Percentiles rank a stretch among this genome's conserved stretches.
Conservation (phyloP, 2,113 vertebrate genomes). For the Pterocles gutturalis region DNA sequence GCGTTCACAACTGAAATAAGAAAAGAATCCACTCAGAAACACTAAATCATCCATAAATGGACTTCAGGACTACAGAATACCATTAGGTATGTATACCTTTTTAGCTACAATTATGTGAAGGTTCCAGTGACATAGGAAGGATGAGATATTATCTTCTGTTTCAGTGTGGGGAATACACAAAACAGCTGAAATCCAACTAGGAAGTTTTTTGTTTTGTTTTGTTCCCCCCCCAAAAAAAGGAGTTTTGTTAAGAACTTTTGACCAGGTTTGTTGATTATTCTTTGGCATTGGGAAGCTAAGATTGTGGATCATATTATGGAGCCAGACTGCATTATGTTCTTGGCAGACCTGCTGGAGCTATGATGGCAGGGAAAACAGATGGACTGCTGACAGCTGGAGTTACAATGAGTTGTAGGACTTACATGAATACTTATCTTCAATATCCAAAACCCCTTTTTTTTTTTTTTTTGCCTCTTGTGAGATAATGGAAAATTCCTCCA, state of each 20-base stretch:
- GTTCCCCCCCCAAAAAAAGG: neutral
- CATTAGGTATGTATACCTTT: neutral
- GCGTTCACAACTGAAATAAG: neutral
- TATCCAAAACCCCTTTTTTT: neutral
- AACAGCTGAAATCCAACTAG: neutral
- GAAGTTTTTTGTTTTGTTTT: neutral
- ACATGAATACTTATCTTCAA: neutral
- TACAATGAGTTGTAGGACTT: neutral
- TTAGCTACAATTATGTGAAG: neutral
- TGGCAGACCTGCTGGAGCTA: neutral
- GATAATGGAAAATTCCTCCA: neutral
- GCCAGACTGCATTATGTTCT: neutral
- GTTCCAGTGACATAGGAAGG: neutral
- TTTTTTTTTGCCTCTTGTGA: neutral
- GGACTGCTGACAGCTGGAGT: neutral
- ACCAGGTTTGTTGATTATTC: neutral
- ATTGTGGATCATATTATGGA: neutral
- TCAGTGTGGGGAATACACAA: neutral
- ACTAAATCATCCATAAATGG: neutral
- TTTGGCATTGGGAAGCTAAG: neutral
- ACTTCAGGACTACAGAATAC: neutral
- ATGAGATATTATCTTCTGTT: neutral
- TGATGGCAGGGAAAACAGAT: constrained; percentile 5
- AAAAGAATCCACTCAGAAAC: neutral
- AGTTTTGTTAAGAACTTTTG: neutral